phyloP scores from a whole-genome alignment of 2,113 vertebrate species.

The Rhinoderma darwinii region DNA sequence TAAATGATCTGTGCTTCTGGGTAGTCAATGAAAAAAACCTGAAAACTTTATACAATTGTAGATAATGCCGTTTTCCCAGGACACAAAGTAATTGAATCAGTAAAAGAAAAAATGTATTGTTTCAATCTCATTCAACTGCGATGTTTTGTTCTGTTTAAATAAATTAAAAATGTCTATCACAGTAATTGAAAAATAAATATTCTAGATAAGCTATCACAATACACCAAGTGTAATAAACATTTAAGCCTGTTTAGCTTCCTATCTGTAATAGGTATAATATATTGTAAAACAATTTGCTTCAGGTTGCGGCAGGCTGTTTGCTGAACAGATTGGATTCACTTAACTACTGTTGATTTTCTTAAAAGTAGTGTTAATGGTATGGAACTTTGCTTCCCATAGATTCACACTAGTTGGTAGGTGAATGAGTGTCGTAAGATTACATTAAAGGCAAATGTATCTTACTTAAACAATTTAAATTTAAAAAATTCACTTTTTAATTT shows the following conservation, averaged over 20 bases:
- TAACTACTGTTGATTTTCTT: constrained; percentile 31
- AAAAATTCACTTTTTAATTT: too few relatives aligned
- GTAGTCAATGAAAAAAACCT: constrained; percentile 30
- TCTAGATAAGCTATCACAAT: constrained; percentile 47
- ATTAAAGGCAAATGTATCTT: neutral
- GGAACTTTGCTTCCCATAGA: constrained; percentile 5
- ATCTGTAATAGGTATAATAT: constrained; percentile 31
- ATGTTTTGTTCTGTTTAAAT: constrained; percentile 37
- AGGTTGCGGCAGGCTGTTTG: neutral
- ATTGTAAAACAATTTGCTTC: constrained; percentile 47
- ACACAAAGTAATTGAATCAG: constrained; percentile 47
- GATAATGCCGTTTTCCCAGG: constrained; percentile 29
- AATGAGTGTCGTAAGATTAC: neutral
- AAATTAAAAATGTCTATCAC: constrained; percentile 55
- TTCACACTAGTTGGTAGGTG: neutral
- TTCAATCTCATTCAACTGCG: constrained; percentile 32
- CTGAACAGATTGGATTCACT: constrained; percentile 36
- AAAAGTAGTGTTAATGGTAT: neutral
- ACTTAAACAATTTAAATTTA: neutral
- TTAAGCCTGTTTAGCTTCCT: constrained; percentile 50
- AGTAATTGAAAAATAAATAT: constrained; percentile 57
- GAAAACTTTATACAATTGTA: constrained; percentile 3
- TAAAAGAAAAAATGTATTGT: constrained; percentile 34
- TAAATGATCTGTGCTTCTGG: constrained; percentile 19
- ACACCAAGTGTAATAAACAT: constrained; percentile 49